Conservation (phyloP, 1,140 invertebrate genomes). For the Cryptotermes secundus region DNA sequence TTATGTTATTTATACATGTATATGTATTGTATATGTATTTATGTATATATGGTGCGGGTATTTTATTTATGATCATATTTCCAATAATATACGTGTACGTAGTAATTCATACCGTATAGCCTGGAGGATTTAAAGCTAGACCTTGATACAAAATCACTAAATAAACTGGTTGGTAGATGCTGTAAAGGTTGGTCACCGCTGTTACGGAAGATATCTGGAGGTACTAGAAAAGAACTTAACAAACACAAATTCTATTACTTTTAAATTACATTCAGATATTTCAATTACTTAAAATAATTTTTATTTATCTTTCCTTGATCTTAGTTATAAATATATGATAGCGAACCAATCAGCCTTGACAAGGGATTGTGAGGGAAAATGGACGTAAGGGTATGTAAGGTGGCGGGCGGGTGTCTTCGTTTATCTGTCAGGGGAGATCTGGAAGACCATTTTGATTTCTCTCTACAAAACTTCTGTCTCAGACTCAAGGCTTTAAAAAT, state of each 20-base stretch:
- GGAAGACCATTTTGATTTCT: not conserved
- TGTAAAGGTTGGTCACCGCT: too few species aligned
- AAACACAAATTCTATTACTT: not conserved
- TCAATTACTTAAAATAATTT: slow-evolving; percentile 27
- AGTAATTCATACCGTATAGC: too few species aligned
- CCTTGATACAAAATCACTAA: too few species aligned
- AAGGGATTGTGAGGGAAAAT: not conserved
- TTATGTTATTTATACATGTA: too few species aligned
- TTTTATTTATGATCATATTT: too few species aligned
- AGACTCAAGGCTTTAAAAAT: not conserved
- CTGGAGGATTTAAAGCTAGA: too few species aligned
- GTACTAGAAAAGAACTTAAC: not conserved
- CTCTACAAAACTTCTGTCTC: not conserved
- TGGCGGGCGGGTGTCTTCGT: not conserved
- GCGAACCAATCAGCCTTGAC: not conserved
- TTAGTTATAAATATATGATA: not conserved
- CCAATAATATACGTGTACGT: too few species aligned
- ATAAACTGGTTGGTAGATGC: too few species aligned
- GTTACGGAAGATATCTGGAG: too few species aligned
- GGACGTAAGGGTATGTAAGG: too few species aligned
- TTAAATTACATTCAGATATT: slow-evolving; percentile 21
- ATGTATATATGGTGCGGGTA: too few species aligned
- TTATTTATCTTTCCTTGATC: slow-evolving; percentile 9
- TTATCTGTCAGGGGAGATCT: not conserved
- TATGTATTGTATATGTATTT: too few species aligned